Conservation (phyloP, 2,888 invertebrate genomes). For the Cancer borealis region DNA sequence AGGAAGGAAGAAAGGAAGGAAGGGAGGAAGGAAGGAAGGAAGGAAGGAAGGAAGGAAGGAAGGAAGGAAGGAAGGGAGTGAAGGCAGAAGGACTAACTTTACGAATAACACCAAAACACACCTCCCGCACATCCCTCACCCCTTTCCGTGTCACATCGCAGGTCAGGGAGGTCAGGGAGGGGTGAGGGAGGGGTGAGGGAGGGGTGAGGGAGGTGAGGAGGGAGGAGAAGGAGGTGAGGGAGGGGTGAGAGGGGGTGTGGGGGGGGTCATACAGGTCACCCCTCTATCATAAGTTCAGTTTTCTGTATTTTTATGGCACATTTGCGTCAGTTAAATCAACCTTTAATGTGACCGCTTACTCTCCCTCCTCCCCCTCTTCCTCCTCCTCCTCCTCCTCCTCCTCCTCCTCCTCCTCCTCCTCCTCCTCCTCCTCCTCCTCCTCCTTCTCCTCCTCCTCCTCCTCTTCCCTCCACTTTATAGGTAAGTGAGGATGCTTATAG, state of each 20-base stretch:
- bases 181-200: neutral
- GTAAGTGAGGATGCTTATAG: no score
- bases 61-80: neutral
- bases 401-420: neutral
- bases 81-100: neutral
- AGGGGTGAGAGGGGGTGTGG: neutral
- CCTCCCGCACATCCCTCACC: neutral
- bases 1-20: no score
- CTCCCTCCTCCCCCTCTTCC: neutral
- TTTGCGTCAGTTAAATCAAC: conserved; percentile 47
- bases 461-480: neutral
- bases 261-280: neutral
- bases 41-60: neutral
- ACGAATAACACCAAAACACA: neutral
- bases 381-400: neutral
- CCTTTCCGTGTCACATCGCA: neutral
- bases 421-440: neutral
- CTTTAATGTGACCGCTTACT: neutral
- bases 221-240: neutral
- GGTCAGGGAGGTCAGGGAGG: neutral
- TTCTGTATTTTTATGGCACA: conserved; percentile 42
- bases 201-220: neutral
- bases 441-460: neutral
- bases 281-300: neutral
- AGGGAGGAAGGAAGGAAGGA: neutral